Base-by-base conservation (phyloP, 2,888 invertebrate genomes). In the Mythimna pallens region DNA sequence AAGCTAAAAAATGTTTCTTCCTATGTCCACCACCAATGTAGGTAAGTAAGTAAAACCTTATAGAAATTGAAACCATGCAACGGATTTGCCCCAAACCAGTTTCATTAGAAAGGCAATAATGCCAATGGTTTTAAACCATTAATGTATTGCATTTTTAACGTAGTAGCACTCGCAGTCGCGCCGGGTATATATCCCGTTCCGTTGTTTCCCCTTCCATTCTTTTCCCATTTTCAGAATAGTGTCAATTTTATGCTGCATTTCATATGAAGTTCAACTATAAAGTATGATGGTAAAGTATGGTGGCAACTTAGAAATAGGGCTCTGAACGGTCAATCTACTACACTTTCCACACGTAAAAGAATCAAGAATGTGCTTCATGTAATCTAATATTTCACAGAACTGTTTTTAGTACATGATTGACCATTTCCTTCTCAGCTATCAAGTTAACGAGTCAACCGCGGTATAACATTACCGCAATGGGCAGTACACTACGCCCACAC, bases 401-500 rank as follows among this genome's bases (percentile, higher is more conserved):
- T 68, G 20, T 66, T 52, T 5, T 65, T 47, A 36, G 65, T 66
- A 30, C 43, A 52, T 80, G 65, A 82, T 83, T 77, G 73, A 75
- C n/a, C n/a, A 67, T 54, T 82, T 84, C 82, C 80, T 76, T 55
- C 64, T 67, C 57, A 58, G 25, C 52, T 69, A 81, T 82, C 65
- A 63, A 76, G 57, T 64, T 61, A 50, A 73, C n/a, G 68, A 52
- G 57, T 67, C 43, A 36, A 63, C 64, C 67, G 73, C 65, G 59
- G 68, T 75, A 57, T 61, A 66, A 63, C 69, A 72, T 69, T 50
- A 69, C 75, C 68, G 71, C 84, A 82, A 73, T 69, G 75, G 63
- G n/a, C 72, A 81, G 63, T 70, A 67, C 72, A 58, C 75, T 70
- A 47, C 73, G 74, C 74, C 83, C 55, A 83, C 84, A 68, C 64